Conservation (phyloP, 1,140 invertebrate genomes). For the Phymastichus coffea region DNA sequence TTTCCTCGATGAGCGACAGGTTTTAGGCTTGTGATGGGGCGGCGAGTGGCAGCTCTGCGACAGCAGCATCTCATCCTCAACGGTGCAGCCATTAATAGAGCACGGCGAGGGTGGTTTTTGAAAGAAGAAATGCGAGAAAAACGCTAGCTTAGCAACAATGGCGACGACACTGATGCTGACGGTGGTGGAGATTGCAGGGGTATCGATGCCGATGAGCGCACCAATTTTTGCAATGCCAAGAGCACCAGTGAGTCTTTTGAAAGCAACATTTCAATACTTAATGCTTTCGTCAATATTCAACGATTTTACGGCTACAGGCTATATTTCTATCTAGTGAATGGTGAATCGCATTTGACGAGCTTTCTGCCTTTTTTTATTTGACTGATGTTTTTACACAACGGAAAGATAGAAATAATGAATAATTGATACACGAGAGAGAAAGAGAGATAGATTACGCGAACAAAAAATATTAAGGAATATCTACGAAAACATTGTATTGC, state of each 20-base stretch:
- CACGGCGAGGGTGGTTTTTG: not conserved
- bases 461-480: not conserved
- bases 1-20: conserved; percentile 26
- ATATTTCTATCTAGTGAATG: too few relatives aligned
- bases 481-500: too few relatives aligned
- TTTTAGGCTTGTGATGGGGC: not conserved
- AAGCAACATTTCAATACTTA: not conserved
- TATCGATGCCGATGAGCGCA: not conserved
- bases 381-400: too few relatives aligned
- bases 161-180: not conserved
- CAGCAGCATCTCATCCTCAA: conserved; percentile 24
- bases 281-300: not conserved
- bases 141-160: not conserved
- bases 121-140: not conserved
- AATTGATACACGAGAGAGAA: not conserved
- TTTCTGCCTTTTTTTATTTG: too few relatives aligned
- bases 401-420: too few relatives aligned
- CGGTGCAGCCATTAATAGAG: not conserved
- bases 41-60: conserved; percentile 44
- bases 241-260: not conserved
- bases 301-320: too few relatives aligned
- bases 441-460: not conserved
- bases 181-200: too few relatives aligned
- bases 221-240: not conserved
- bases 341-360: too few relatives aligned